These are phyloP conservation scores for Ptyas mucosa DNA, from an alignment of 2,113 vertebrate genomes.

Conservation along the genomic window DNA sequence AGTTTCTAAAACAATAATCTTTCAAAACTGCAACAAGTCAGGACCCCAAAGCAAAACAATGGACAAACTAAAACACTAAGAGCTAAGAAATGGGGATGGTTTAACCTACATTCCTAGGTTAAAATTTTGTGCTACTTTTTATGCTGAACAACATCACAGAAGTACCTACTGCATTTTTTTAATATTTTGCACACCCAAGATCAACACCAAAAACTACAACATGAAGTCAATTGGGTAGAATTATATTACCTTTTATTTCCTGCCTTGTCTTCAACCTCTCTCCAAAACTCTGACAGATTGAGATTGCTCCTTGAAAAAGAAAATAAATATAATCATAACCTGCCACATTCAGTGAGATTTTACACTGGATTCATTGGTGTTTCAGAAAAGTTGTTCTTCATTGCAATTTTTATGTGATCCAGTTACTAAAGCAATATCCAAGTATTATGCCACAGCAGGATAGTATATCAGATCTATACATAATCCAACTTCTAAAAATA, in stretches of 20 bases:
- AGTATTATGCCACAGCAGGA: not conserved
- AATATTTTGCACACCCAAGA: not conserved
- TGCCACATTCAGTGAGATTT: not conserved
- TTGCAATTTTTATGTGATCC: not conserved
- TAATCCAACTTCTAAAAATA: not conserved
- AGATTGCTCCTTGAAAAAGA: constrained; percentile 1
- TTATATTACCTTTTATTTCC: constrained; percentile 20
- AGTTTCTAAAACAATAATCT: not conserved
- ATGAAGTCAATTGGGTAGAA: not conserved
- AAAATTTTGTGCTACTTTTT: not conserved
- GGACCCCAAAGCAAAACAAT: not conserved
- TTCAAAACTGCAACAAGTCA: not conserved
- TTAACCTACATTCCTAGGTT: not conserved
- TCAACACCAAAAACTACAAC: not conserved
- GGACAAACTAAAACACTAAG: not conserved
- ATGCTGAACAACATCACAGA: not conserved
- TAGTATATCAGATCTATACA: not conserved
- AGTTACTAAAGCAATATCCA: not conserved
- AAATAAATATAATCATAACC: not conserved
- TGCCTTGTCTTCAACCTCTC: not conserved
- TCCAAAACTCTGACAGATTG: not conserved
- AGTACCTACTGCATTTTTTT: not conserved
- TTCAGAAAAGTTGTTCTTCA: constrained; percentile 5
- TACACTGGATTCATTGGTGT: not conserved
- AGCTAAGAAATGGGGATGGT: not conserved